phyloP scores from a whole-genome alignment of 2,113 vertebrate species.

The Echinops telfairi region DNA sequence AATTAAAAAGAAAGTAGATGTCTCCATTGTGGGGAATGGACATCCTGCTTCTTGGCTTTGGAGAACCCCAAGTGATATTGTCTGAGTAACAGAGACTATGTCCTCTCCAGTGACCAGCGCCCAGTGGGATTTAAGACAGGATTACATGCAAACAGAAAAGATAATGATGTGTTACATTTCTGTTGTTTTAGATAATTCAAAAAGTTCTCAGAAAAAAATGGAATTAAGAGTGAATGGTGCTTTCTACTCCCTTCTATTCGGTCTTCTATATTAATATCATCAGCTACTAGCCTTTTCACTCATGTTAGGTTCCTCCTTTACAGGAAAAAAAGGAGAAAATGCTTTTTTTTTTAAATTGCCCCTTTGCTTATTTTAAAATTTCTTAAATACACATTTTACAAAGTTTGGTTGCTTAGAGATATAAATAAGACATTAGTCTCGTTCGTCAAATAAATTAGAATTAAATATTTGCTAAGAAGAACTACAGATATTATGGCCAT shows the following conservation, averaged over 20 bases:
- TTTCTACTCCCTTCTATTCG: too few species aligned
- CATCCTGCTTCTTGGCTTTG: neutral
- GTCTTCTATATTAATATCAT: neutral
- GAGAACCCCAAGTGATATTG: neutral
- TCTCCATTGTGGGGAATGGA: neutral
- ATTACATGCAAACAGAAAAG: neutral
- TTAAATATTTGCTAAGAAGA: slow-evolving; percentile 31
- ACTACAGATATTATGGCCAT: slow-evolving; percentile 1
- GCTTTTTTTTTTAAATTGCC: neutral
- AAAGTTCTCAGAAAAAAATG: too few species aligned
- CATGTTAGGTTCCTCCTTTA: neutral
- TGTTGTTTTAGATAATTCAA: too few species aligned
- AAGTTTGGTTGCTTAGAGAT: slow-evolving; percentile 10
- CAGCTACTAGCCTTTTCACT: slow-evolving; percentile 7
- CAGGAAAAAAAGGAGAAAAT: neutral
- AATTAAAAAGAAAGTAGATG: neutral
- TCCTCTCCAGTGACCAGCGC: neutral
- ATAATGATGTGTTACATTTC: neutral
- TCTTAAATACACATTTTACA: neutral
- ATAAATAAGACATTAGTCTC: slow-evolving; percentile 21
- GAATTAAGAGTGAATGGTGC: too few species aligned
- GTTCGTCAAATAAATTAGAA: slow-evolving; percentile 42
- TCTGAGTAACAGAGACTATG: neutral
- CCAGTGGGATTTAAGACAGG: neutral
- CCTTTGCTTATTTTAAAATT: slow-evolving; percentile 21